phyloP scores from a whole-genome alignment of 2,797 vertebrate genomes.

The Tinamus major region DNA sequence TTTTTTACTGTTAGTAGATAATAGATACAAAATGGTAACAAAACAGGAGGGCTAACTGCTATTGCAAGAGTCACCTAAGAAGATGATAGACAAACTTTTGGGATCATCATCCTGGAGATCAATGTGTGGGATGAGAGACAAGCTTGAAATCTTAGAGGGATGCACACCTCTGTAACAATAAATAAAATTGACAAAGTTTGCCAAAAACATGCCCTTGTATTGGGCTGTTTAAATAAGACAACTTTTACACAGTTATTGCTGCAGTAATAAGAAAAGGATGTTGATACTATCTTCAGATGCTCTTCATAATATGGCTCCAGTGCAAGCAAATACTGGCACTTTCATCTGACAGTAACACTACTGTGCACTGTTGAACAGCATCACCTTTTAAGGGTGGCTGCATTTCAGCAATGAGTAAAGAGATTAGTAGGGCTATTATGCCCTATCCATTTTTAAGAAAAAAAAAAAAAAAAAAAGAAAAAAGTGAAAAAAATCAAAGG shows the following conservation, averaged over 20 bases:
- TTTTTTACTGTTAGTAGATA: background rate
- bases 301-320: background rate
- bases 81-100: background rate
- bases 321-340: background rate
- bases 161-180: background rate
- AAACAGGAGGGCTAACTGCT: background rate
- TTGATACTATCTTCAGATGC: background rate
- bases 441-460: background rate
- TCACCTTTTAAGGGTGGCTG: background rate
- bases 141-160: background rate
- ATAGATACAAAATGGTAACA: background rate
- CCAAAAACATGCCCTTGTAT: background rate
- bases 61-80: background rate
- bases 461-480: background rate
- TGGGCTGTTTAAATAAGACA: background rate
- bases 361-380: background rate
- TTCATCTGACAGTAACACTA: background rate
- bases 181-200: background rate
- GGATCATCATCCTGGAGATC: background rate
- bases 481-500: background rate
- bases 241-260: background rate
- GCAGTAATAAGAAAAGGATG: rapidly evolving
- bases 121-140: no score
- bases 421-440: background rate
- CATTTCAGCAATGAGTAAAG: background rate